A percentile compares a stretch with the other conserved stretches of the same genome.
Conservation (phyloP, 1,140 invertebrate species). For the Daktulosphaira vitifoliae region DNA sequence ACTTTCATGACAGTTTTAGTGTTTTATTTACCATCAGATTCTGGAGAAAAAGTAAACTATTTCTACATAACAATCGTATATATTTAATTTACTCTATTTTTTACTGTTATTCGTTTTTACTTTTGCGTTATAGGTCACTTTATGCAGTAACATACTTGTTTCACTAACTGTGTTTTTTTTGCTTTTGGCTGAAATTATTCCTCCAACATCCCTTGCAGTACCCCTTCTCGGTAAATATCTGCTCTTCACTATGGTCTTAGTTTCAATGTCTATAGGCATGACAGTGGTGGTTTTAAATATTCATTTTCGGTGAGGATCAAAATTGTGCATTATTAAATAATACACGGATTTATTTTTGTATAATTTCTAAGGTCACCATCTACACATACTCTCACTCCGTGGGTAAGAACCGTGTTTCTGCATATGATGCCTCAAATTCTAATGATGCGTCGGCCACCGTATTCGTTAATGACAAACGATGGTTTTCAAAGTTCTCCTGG, state of each 20-base stretch:
- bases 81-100: background rate
- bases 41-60: slow-evolving; percentile 74
- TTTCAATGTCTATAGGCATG: slow-evolving; percentile 92
- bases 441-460: slow-evolving; percentile 79
- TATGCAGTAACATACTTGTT: slow-evolving; percentile 96
- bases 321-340: background rate
- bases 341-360: background rate
- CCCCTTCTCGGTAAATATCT: slow-evolving; percentile 94
- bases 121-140: slow-evolving; percentile 57
- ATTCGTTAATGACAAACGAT: slow-evolving; percentile 58
- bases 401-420: slow-evolving; percentile 78
- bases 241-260: slow-evolving; percentile 95
- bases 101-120: background rate
- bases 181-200: slow-evolving; percentile 92
- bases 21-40: slow-evolving; percentile 92
- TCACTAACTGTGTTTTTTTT: slow-evolving; percentile 98
- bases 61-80: background rate
- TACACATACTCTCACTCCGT: slow-evolving; percentile 90
- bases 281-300: slow-evolving; percentile 96
- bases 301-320: slow-evolving; percentile 77
- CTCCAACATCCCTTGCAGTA: slow-evolving; percentile 91
- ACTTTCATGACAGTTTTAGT: slow-evolving; percentile 91
- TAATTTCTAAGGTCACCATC: slow-evolving; percentile 69
- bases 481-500: slow-evolving; percentile 44
- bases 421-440: slow-evolving; percentile 79